Conservation (phyloP, 2,113 vertebrate species). For the Ceyx melanurus region DNA sequence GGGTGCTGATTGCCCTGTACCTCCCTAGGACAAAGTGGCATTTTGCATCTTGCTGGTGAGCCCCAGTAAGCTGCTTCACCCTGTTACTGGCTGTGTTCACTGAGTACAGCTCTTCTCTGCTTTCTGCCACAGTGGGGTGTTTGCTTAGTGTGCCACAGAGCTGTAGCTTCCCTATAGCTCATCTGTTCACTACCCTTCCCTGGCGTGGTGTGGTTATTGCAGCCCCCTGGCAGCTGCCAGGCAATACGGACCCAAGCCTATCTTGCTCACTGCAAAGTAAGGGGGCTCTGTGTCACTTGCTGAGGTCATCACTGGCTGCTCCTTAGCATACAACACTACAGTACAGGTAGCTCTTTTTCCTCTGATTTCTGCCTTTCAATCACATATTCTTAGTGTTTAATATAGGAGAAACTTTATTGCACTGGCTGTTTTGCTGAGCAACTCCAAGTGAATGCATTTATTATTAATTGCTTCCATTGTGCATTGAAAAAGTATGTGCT, state of each 20-base stretch:
- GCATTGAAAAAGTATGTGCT: background rate
- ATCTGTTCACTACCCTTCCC: background rate
- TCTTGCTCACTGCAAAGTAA: background rate
- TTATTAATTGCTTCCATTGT: background rate
- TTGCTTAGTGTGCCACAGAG: background rate
- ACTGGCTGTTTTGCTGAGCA: background rate
- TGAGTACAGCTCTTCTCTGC: background rate
- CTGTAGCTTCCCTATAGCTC: background rate
- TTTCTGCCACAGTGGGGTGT: rapidly evolving
- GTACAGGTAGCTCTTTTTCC: background rate
- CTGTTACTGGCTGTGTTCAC: background rate
- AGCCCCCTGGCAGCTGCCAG: background rate
- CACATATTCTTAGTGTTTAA: background rate
- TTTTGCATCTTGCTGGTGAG: background rate
- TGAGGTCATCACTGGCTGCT: background rate
- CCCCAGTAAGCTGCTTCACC: background rate
- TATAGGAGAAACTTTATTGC: background rate
- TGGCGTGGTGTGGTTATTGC: background rate
- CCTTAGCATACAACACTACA: background rate
- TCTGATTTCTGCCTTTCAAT: background rate
- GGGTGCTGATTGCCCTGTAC: background rate
- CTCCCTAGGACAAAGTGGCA: background rate
- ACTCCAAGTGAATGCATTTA: background rate
- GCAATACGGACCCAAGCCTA: rapidly evolving
- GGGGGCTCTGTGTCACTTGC: background rate